Conservation (phyloP, 2,113 vertebrate species). For the Saccopteryx leptura region DNA sequence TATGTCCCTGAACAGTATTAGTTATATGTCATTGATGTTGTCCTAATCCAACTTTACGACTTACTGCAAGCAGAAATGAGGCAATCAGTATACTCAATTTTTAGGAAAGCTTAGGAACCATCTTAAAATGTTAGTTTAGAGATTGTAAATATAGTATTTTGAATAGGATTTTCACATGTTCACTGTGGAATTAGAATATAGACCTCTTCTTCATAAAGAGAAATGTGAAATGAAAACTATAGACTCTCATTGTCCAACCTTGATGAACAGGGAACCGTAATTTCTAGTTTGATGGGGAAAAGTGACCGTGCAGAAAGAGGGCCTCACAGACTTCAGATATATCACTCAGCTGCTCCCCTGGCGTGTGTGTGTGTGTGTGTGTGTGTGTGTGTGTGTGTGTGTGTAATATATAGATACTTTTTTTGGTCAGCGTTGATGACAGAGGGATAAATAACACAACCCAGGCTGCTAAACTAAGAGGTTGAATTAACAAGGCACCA, state of each 20-base stretch:
- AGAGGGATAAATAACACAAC: background rate
- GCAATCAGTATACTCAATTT: background rate
- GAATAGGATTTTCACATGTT: background rate
- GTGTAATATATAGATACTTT: background rate
- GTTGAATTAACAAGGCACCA: background rate
- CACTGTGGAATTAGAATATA: background rate
- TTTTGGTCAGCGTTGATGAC: background rate
- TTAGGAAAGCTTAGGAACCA: background rate
- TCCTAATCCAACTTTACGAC: background rate
- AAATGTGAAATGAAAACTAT: background rate
- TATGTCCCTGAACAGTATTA: constrained; percentile 1
- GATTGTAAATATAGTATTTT: background rate
- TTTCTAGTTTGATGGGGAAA: background rate
- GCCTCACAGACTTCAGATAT: background rate
- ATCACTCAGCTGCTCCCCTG: background rate
- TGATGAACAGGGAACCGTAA: background rate
- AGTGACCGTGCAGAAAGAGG: background rate
- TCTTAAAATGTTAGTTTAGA: constrained; percentile 37
- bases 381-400: no score
- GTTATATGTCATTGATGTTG: background rate
- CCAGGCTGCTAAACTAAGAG: background rate
- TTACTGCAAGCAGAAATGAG: background rate
- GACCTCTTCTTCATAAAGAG: background rate
- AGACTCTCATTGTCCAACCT: background rate
- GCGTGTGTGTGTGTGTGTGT: no score